Conservation (phyloP, 2,888 invertebrate genomes). For the Masnerella sp. region DNA sequence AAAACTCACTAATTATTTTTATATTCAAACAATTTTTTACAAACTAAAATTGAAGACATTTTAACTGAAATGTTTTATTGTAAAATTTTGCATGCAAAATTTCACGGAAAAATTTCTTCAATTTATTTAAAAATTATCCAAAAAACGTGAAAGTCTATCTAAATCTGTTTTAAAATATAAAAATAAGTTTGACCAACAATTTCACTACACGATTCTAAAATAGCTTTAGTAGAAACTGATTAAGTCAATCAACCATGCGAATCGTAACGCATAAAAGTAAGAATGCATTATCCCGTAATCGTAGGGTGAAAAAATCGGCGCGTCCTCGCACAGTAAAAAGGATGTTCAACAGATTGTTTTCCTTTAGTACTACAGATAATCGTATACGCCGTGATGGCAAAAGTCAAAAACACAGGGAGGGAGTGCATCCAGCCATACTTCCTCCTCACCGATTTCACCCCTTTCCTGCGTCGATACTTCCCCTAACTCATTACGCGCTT, state of each 20-base stretch:
- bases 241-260: slow-evolving; percentile 47
- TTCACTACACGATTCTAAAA: too few relatives aligned
- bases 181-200: too few relatives aligned
- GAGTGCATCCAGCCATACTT: slow-evolving; percentile 75
- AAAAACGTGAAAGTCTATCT: too few relatives aligned
- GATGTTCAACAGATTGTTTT: slow-evolving; percentile 60
- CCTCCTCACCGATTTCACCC: slow-evolving; percentile 76
- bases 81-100: too few relatives aligned
- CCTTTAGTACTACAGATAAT: slow-evolving; percentile 47
- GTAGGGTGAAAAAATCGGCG: slow-evolving; percentile 48
- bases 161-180: too few relatives aligned
- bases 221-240: too few relatives aligned
- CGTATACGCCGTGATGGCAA: slow-evolving; percentile 64
- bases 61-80: too few relatives aligned
- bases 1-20: too few relatives aligned
- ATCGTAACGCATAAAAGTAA: slow-evolving; percentile 42
- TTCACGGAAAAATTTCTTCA: too few relatives aligned
- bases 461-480: slow-evolving; percentile 68
- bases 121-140: too few relatives aligned
- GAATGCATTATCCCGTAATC: slow-evolving; percentile 38
- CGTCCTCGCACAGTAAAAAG: slow-evolving; percentile 47
- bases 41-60: too few relatives aligned
- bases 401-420: slow-evolving; percentile 74
- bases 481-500: slow-evolving; percentile 53
- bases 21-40: too few relatives aligned